These are phyloP conservation scores for Cavia aperea DNA, from an alignment of 2,113 vertebrate genomes.

Conservation along the genomic window DNA sequence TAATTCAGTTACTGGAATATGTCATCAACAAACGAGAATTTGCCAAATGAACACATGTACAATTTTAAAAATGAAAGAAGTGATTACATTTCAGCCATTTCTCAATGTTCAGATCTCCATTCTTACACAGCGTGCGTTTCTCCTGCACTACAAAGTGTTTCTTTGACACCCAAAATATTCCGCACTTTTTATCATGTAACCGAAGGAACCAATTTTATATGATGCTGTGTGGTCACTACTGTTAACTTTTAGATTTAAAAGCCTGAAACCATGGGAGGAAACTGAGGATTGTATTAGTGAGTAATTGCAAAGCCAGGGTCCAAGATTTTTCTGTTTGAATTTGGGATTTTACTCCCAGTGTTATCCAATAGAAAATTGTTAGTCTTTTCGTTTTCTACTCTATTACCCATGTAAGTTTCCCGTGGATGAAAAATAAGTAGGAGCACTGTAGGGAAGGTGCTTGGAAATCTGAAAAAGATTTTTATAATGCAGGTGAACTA, in stretches of 20 bases:
- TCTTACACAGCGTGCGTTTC: not conserved
- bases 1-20: not conserved
- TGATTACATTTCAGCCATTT: not conserved
- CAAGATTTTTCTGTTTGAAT: slow-evolving; percentile 13
- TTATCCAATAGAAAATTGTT: not conserved
- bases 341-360: not conserved
- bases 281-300: not conserved
- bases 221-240: not conserved
- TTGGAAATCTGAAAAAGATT: not conserved
- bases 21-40: not conserved
- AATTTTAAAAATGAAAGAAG: not conserved
- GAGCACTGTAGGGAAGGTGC: not conserved
- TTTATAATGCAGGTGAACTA: not conserved
- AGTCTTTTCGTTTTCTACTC: not conserved
- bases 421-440: not conserved
- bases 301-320: not conserved
- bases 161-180: slow-evolving; percentile 17
- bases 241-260: slow-evolving; percentile 18
- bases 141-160: not conserved
- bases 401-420: not conserved
- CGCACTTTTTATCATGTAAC: not conserved
- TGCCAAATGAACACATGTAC: slow-evolving; percentile 23
- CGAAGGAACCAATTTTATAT: slow-evolving; percentile 11
- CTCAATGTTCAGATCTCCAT: not conserved
- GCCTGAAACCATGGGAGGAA: not conserved